phyloP scores from a whole-genome alignment of 2,113 vertebrate species.

The Labeo rohita region DNA sequence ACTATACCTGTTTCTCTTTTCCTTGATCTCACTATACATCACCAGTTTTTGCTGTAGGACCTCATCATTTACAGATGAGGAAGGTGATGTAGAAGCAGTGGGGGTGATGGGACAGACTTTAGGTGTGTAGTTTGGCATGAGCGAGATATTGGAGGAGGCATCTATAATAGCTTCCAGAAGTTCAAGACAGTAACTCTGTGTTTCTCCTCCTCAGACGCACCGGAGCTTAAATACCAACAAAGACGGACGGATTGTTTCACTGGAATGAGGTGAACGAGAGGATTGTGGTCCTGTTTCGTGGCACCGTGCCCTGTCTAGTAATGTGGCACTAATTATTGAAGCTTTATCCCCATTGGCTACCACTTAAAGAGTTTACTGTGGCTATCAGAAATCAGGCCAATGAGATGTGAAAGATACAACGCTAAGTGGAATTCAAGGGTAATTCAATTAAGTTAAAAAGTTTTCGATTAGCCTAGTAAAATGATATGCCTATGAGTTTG shows the following conservation, averaged over 20 bases:
- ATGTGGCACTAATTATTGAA: constrained; percentile 34
- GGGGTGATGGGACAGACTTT: constrained; percentile 30
- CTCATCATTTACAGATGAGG: constrained; percentile 15
- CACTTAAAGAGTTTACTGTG: constrained; percentile 23
- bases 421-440: constrained; percentile 30
- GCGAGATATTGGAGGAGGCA: constrained; percentile 21
- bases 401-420: constrained; percentile 13
- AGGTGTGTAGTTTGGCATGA: constrained; percentile 39
- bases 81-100: not conserved
- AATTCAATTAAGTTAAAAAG: constrained; percentile 22
- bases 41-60: not conserved
- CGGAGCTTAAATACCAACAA: constrained; percentile 13
- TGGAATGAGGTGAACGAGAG: constrained; percentile 19
- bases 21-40: not conserved
- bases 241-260: constrained; percentile 11
- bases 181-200: constrained; percentile 40
- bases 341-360: constrained; percentile 32
- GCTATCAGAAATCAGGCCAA: constrained; percentile 12
- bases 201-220: not conserved
- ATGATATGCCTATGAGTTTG: not conserved
- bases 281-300: constrained; percentile 17
- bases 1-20: not conserved
- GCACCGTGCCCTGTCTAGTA: constrained; percentile 13
- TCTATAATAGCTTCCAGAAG: constrained; percentile 47
- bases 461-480: constrained; percentile 12